Evolutionary conservation across 2,888 invertebrate species (phyloP), one percentile per base, ranked within the genome.

Genomic region (Aporophyla nigra): DNA sequence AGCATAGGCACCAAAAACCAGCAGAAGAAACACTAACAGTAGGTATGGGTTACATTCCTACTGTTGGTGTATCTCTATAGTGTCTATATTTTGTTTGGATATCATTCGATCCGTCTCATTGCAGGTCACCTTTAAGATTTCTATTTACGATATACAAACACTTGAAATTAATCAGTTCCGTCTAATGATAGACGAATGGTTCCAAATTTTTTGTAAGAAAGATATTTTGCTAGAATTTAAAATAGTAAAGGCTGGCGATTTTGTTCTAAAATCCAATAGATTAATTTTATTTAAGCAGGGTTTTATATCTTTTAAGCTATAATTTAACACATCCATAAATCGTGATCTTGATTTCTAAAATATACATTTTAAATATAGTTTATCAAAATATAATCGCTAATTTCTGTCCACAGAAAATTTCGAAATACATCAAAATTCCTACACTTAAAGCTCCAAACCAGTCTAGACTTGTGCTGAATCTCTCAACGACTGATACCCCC

Each of bases 41-140:
- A n/a, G n/a, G n/a, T n/a, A n/a, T n/a, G n/a, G n/a, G n/a, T n/a
- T n/a, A n/a, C n/a, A n/a, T n/a, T n/a, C n/a, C n/a, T n/a, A n/a
- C n/a, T n/a, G n/a, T n/a, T n/a, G n/a, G n/a, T n/a, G n/a, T n/a
- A n/a, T n/a, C n/a, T n/a, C n/a, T n/a, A n/a, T n/a, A n/a, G n/a
- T n/a, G n/a, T 33, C 33, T 49, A 24, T 33, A 56, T n/a, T 19
- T 49, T 27, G 49, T 40, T 49, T n/a, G n/a, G 19, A 71, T 33
- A n/a, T 7, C 49, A 19, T 62, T 24, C n/a, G 19, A 71, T 7
- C 49, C 51, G n/a, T 63, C 51, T 71, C 19, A 19, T 19, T 46
- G 4, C 33, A 40, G 62, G 62, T 71, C n/a, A 71, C 49, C 49
- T 62, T 70, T 51, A 7, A 2, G 7, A 71, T 19, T 33, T 63